Base-by-base conservation (phyloP, 2,888 invertebrate species). In the Nudaria mundana region DNA sequence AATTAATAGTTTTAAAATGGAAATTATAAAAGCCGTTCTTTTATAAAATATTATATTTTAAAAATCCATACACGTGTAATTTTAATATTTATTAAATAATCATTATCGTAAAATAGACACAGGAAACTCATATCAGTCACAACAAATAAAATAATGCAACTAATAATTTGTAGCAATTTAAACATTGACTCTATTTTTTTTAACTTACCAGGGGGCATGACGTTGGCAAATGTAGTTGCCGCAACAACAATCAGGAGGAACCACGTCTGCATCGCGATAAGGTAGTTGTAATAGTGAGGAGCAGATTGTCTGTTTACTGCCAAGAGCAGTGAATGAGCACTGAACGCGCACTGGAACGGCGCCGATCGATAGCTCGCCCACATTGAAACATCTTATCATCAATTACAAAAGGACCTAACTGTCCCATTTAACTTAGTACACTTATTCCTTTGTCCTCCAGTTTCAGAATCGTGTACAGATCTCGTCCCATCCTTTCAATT, bases 361-460 rank as follows among this genome's bases (percentile, higher is more conserved):
- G 76, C 66, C 80, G 82, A 86, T 86, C 85, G 84, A 86, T 86
- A 85, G 57, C 68, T 72, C 84, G 76, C 85, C 85, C 82, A 86
- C 83, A 82, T 81, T 56, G 65, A 74, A 71, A 66, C 59, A 56
- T 52, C 49, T 44, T 48, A 39, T 40, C 44, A 34, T 37, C 36
- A 38, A 38, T 32, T 38, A 50, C 52, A 45, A 57, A 63, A 67
- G 37, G 53, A 41, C 63, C 32, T 57, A 62, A 58, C 61, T 52
- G 46, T 41, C 43, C 32, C 44, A 53, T 47, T 40, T 35, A n/a
- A 23, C 37, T 29, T 30, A 18, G 14, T 43, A 36, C 36, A 42
- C 41, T 58, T 44, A 30, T 38, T 36, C 50, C 44, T n/a, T 51
- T 46, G n/a, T 39, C 14, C 28, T 24, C 28, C 10, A 20, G 8